Conservation (phyloP, 2,888 invertebrate genomes). For the Synanthedon formicaeformis region DNA sequence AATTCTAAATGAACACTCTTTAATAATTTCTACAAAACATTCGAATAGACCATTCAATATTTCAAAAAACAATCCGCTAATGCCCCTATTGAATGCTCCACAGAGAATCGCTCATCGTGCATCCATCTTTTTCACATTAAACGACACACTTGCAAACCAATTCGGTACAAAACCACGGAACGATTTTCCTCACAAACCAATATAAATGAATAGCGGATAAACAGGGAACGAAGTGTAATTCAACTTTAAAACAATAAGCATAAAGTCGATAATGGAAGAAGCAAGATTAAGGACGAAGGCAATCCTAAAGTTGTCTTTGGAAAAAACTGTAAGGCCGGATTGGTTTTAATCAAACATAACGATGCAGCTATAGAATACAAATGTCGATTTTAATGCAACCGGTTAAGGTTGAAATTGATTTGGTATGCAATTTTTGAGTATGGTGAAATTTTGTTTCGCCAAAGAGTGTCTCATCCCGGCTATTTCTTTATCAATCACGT, state of each 20-base stretch:
- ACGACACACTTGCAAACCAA: conserved; percentile 29
- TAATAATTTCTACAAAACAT: no score
- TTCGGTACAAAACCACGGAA: conserved; percentile 20
- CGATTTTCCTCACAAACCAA: conserved; percentile 25
- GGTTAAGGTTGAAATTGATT: conserved; percentile 2
- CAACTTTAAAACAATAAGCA: no score
- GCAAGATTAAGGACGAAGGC: background rate
- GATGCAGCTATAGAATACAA: background rate
- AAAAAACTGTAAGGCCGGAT: conserved; percentile 18
- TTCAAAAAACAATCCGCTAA: conserved; percentile 6
- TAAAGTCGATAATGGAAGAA: no score
- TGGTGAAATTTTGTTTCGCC: background rate
- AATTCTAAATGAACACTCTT: no score
- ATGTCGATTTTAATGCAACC: background rate
- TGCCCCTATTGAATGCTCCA: conserved; percentile 4
- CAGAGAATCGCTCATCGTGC: conserved; percentile 16
- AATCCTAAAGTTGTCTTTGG: conserved; percentile 18
- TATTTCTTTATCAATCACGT: conserved; percentile 64
- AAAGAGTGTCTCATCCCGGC: conserved; percentile 49
- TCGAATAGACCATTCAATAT: background rate
- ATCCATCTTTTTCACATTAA: conserved; percentile 20
- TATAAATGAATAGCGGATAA: background rate
- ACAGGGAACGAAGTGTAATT: no score
- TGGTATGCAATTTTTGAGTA: conserved; percentile 1
- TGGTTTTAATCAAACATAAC: conserved; percentile 11